Conservation (phyloP, 2,888 invertebrate genomes). For the Drepanosiphum platanoidis region DNA sequence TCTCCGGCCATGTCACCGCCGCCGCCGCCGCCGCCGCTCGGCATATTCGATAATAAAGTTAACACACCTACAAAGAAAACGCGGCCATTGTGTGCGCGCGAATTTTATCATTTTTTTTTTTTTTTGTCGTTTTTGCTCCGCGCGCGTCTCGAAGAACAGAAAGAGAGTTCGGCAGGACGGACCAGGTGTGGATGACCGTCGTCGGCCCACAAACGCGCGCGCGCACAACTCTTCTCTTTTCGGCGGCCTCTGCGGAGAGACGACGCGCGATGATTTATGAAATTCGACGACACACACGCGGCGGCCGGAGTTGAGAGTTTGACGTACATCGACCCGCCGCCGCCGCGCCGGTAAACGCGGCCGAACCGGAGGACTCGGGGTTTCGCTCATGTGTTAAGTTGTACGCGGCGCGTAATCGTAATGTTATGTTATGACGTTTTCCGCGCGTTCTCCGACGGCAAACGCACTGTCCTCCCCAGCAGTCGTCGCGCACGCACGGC, state of each 20-base stretch:
- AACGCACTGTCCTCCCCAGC: too few species aligned
- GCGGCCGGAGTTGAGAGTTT: too few species aligned
- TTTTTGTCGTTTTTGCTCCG: too few species aligned
- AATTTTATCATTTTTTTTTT: constrained; percentile 32
- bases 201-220: background rate
- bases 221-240: background rate
- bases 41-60: constrained; percentile 55
- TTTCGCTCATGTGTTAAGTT: too few species aligned
- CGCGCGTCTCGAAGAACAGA: background rate
- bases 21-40: background rate
- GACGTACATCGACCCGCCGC: background rate
- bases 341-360: background rate
- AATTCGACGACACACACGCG: background rate
- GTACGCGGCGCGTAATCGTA: too few species aligned
- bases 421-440: too few species aligned
- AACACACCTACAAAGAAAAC: constrained; percentile 49
- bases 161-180: background rate
- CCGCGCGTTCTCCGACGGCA: too few species aligned
- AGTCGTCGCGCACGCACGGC: too few species aligned
- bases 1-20: constrained; percentile 7
- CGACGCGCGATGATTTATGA: constrained; percentile 39
- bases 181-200: background rate
- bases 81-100: constrained; percentile 16
- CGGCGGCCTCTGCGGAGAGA: background rate
- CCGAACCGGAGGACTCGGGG: too few species aligned